These are phyloP conservation scores for Zapornia atra DNA, from an alignment of 2,113 vertebrate species.

Conservation along the genomic window DNA sequence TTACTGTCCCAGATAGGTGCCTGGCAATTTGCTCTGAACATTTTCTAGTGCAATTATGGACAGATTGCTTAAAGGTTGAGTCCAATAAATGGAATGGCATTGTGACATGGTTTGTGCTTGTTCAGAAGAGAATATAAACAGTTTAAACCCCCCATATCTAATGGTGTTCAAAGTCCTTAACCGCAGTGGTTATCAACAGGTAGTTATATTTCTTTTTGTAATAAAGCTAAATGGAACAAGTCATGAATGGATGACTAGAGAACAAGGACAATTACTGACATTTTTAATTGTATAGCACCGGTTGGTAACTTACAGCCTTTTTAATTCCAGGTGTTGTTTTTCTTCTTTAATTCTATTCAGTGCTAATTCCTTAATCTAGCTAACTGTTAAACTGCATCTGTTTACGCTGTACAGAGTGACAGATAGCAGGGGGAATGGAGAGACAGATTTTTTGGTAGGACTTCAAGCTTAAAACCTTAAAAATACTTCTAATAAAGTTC, in stretches of 20 bases:
- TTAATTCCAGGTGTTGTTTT: conserved; percentile 3
- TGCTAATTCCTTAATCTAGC: neutral
- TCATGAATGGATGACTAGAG: neutral
- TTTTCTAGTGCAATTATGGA: conserved; percentile 51
- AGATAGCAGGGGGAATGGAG: neutral
- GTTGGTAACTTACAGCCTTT: neutral
- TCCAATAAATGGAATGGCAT: neutral
- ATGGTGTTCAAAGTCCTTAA: neutral
- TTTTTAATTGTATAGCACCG: neutral
- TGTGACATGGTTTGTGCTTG: neutral
- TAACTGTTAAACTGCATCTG: neutral
- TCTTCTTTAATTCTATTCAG: neutral
- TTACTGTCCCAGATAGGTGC: conserved; percentile 52
- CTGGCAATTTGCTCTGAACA: conserved; percentile 36
- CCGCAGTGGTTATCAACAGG: neutral
- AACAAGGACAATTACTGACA: neutral
- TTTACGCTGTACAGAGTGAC: neutral
- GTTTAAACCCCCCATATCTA: neutral
- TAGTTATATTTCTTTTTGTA: neutral
- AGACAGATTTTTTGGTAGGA: neutral
- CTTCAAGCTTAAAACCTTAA: neutral
- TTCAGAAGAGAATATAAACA: conserved; percentile 10
- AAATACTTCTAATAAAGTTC: neutral
- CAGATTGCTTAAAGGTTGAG: conserved; percentile 41
- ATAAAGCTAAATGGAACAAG: neutral